phyloP scores from a whole-genome alignment of 2,888 invertebrate species.

The Cosmia pyralina region DNA sequence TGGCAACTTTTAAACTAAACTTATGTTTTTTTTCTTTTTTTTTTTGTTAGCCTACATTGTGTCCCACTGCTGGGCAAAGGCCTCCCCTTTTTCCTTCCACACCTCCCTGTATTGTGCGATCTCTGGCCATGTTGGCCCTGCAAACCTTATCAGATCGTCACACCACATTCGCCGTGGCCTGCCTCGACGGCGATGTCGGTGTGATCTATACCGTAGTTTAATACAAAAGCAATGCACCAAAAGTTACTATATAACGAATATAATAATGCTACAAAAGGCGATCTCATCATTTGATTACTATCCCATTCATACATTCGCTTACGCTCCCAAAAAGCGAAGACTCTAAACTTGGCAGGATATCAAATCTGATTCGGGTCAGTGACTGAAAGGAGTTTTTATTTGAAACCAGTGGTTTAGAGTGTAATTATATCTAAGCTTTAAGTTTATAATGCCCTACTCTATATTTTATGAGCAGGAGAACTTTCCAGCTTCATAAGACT shows the following conservation, averaged over 20 bases:
- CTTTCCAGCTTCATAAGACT: background rate
- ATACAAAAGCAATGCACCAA: background rate
- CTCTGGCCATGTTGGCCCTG: too few species aligned
- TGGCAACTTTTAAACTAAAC: background rate
- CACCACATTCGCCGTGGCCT: too few species aligned
- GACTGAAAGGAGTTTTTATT: slow-evolving; percentile 42
- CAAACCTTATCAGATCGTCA: too few species aligned
- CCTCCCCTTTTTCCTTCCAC: too few species aligned
- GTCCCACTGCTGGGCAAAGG: too few species aligned
- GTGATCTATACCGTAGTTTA: background rate
- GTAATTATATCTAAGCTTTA: slow-evolving; percentile 32
- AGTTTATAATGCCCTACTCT: slow-evolving; percentile 14
- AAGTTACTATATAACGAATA: slow-evolving; percentile 3
- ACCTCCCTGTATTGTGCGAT: too few species aligned
- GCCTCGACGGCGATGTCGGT: too few species aligned
- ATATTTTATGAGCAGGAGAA: slow-evolving; percentile 10
- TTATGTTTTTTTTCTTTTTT: too few species aligned
- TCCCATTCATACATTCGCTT: slow-evolving; percentile 28
- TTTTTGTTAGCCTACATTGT: too few species aligned
- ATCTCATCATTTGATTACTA: slow-evolving; percentile 45
- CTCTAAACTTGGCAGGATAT: slow-evolving; percentile 44
- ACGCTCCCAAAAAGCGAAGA: slow-evolving; percentile 39
- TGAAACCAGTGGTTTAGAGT: slow-evolving; percentile 10
- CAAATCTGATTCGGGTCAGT: slow-evolving; percentile 50
- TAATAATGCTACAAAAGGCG: slow-evolving; percentile 32